Conservation (phyloP, 2,797 vertebrate genomes). For the Delichon dasypus region DNA sequence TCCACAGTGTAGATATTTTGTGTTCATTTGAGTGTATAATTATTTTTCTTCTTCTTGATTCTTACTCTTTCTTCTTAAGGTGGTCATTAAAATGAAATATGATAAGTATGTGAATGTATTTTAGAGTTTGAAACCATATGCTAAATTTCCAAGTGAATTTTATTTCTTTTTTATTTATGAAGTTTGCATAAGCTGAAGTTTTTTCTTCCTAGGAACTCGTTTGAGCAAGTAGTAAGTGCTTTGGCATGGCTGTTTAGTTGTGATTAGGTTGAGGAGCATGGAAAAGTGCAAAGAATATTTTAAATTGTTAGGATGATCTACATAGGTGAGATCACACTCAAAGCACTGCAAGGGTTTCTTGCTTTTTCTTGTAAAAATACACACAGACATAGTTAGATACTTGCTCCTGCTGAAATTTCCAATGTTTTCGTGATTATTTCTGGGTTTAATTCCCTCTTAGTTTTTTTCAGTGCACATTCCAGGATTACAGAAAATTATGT, state of each 20-base stretch:
- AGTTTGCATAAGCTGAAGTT: background rate
- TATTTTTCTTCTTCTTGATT: background rate
- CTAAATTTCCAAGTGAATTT: background rate
- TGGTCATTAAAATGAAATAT: background rate
- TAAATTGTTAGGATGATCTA: background rate
- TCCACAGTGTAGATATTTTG: background rate
- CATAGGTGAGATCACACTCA: background rate
- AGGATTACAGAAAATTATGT: background rate
- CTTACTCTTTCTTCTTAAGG: background rate
- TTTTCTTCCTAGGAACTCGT: background rate
- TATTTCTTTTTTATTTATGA: background rate
- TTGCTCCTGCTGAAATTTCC: background rate
- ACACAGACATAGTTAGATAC: background rate
- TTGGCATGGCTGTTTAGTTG: background rate
- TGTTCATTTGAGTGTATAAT: background rate
- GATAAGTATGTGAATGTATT: background rate
- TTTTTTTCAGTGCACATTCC: background rate
- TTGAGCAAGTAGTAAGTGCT: background rate
- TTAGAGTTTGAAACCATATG: background rate
- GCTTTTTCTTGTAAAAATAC: background rate
- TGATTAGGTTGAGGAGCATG: background rate
- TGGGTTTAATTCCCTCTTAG: background rate
- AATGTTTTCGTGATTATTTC: background rate
- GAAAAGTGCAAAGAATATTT: background rate
- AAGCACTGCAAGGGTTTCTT: background rate